These are phyloP conservation scores for Mesembrinibis cayennensis DNA, from an alignment of 2,113 vertebrate species.

Conservation along the genomic window DNA sequence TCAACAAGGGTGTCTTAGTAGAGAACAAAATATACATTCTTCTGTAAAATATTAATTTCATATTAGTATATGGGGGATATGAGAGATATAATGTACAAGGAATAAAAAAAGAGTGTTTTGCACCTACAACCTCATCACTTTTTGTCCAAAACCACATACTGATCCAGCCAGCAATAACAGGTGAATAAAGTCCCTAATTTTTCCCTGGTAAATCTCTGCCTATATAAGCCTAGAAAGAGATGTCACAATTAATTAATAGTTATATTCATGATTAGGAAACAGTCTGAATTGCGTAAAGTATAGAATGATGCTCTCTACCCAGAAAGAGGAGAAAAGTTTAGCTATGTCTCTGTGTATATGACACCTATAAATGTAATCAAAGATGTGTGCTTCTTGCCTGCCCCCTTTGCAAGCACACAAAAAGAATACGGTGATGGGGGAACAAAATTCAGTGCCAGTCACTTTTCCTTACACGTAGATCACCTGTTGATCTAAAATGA, in stretches of 20 bases:
- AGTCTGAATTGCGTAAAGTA: background rate
- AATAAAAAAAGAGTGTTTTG: background rate
- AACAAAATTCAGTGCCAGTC: background rate
- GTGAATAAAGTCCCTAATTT: background rate
- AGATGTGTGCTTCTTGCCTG: background rate
- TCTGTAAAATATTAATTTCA: background rate
- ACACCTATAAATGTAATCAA: background rate
- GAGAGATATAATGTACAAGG: background rate
- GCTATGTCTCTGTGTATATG: background rate
- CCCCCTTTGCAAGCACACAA: background rate
- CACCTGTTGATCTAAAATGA: background rate
- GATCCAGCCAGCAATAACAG: background rate
- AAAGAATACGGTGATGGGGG: background rate
- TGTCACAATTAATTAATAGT: background rate
- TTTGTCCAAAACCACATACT: background rate
- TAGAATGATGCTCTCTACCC: background rate
- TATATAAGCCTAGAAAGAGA: background rate
- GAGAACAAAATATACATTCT: background rate
- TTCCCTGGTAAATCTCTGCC: background rate
- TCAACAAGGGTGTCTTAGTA: background rate
- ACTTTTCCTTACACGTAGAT: background rate
- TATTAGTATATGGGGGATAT: background rate
- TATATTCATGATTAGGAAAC: background rate
- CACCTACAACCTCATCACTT: background rate
- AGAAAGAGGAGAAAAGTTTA: background rate